phyloP scores from a whole-genome alignment of 2,113 vertebrate genomes.

The Prunella fulvescens region DNA sequence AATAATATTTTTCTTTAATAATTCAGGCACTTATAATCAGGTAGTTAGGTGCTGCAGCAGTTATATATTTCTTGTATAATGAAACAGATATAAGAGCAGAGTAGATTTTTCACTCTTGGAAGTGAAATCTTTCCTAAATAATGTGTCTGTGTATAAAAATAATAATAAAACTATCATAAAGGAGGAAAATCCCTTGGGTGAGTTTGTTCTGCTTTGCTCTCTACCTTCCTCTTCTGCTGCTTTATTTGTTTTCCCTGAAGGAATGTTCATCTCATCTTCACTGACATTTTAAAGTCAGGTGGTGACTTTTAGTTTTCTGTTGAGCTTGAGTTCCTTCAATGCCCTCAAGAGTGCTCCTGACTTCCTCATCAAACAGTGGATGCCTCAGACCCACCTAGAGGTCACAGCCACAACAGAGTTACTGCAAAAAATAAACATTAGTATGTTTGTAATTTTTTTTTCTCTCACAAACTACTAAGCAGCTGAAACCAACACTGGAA shows the following conservation, averaged over 20 bases:
- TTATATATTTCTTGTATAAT: neutral
- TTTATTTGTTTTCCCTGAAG: constrained; percentile 1
- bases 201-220: neutral
- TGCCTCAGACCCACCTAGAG: neutral
- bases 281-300: constrained; percentile 33
- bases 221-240: neutral
- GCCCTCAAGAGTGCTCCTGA: neutral
- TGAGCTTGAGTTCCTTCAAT: neutral
- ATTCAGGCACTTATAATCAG: neutral
- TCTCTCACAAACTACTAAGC: neutral
- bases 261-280: neutral
- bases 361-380: neutral
- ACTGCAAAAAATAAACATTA: neutral
- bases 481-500: neutral
- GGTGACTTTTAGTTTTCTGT: constrained; percentile 10
- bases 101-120: neutral
- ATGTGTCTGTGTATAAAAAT: neutral
- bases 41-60: neutral
- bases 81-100: neutral
- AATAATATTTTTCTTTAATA: neutral
- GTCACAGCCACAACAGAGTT: neutral
- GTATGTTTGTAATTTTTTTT: neutral
- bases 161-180: neutral
- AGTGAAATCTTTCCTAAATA: neutral
- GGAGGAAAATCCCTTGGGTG: neutral